Conservation (phyloP, 2,113 vertebrate species). For the Dromiciops gliroides region DNA sequence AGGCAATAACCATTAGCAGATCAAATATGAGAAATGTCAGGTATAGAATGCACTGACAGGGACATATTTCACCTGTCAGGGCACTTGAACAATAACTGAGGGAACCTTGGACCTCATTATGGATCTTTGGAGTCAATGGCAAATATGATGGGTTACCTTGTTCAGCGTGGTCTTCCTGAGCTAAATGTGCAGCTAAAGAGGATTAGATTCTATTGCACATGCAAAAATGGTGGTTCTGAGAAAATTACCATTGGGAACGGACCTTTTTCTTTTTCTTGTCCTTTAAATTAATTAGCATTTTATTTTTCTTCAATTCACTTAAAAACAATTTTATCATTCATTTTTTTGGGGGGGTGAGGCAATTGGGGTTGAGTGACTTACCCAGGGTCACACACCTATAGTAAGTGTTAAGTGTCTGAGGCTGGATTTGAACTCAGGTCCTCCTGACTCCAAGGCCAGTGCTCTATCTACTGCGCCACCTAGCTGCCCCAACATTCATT, state of each 20-base stretch:
- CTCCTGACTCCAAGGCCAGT: no score
- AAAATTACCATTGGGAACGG: slow-evolving; percentile 76
- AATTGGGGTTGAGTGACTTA: no score
- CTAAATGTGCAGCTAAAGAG: slow-evolving; percentile 70
- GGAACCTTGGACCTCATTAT: slow-evolving; percentile 69
- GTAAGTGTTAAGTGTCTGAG: no score
- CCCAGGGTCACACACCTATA: no score
- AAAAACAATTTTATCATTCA: no score
- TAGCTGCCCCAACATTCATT: no score
- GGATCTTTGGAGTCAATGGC: slow-evolving; percentile 49
- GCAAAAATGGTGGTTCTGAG: slow-evolving; percentile 67
- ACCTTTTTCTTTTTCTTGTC: no score
- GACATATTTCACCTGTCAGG: slow-evolving; percentile 83
- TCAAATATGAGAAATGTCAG: slow-evolving; percentile 85
- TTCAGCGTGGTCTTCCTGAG: slow-evolving; percentile 66
- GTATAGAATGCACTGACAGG: slow-evolving; percentile 79
- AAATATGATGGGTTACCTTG: slow-evolving; percentile 67
- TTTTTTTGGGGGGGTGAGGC: no score
- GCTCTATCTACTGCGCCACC: no score
- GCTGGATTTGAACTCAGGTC: no score
- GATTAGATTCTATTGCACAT: slow-evolving; percentile 69
- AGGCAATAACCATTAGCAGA: slow-evolving; percentile 85
- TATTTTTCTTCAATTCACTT: no score
- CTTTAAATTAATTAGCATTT: no score
- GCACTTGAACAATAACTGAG: slow-evolving; percentile 74